Conservation (phyloP, 2,797 vertebrate species). For the Smutsia gigantea region DNA sequence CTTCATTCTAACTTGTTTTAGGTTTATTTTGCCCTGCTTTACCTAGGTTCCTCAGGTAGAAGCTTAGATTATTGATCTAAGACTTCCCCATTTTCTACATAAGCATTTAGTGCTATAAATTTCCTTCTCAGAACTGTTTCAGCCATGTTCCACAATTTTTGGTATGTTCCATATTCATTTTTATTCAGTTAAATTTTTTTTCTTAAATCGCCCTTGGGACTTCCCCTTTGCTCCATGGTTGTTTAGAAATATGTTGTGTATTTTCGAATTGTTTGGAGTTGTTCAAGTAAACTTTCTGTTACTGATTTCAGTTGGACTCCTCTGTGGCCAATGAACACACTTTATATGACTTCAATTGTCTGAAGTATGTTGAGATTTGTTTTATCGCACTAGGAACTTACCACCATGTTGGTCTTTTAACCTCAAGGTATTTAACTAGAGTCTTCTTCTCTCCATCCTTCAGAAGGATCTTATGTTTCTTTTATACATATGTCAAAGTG, state of each 20-base stretch:
- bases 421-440: not conserved
- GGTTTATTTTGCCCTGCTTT: not conserved
- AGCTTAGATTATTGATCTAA: slow-evolving; percentile 5
- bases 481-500: not conserved
- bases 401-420: not conserved
- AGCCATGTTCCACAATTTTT: not conserved
- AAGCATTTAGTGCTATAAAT: no score
- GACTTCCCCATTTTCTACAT: not conserved
- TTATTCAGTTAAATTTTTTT: not conserved
- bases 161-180: not conserved
- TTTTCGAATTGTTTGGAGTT: not conserved
- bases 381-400: not conserved
- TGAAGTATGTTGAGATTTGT: not conserved
- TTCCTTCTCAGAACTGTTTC: not conserved
- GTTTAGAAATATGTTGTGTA: not conserved
- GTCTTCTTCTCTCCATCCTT: not conserved
- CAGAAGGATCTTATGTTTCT: not conserved
- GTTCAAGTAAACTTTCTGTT: not conserved
- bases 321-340: not conserved
- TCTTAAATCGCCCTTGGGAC: not conserved
- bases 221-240: not conserved
- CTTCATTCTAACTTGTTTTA: not conserved
- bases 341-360: not conserved
- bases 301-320: not conserved
- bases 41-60: not conserved